These are phyloP conservation scores for Caranx melampygus DNA, from an alignment of 2,113 vertebrate species.

Conservation along the genomic window DNA sequence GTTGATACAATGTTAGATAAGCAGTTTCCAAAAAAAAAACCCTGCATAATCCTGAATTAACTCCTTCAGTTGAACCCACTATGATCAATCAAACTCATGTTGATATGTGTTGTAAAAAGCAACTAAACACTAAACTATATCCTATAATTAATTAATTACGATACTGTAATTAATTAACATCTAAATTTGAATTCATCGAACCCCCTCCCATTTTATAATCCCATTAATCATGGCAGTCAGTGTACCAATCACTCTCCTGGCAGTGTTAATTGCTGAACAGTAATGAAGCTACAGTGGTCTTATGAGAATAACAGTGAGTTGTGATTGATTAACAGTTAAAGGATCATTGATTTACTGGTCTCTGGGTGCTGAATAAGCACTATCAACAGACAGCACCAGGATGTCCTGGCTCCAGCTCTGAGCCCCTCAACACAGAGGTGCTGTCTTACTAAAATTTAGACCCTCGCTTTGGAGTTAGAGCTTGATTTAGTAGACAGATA, in stretches of 20 bases:
- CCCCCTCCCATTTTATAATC: constrained; percentile 49
- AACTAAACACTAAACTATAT: constrained; percentile 38
- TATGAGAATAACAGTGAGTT: constrained; percentile 69
- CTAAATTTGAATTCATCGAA: constrained; percentile 57
- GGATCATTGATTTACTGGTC: constrained; percentile 72
- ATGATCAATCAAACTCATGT: constrained; percentile 26
- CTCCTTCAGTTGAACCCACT: not conserved
- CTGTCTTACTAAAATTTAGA: not conserved
- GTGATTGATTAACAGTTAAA: constrained; percentile 80
- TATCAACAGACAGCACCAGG: constrained; percentile 38
- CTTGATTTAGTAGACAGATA: not conserved
- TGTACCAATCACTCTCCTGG: constrained; percentile 62
- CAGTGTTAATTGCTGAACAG: constrained; percentile 72
- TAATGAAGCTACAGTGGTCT: constrained; percentile 75
- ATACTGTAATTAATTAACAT: constrained; percentile 63
- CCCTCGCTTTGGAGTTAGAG: not conserved
- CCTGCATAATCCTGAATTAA: not conserved
- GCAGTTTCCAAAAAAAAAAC: not conserved
- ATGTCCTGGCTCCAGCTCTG: constrained; percentile 5
- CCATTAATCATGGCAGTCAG: constrained; percentile 70
- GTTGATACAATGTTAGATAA: constrained; percentile 6
- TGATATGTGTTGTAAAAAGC: constrained; percentile 32
- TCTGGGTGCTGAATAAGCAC: constrained; percentile 67
- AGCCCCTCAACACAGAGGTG: constrained; percentile 17
- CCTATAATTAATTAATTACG: constrained; percentile 50